Conservation (phyloP, 1,140 invertebrate species). For the Orchestia grillus region DNA sequence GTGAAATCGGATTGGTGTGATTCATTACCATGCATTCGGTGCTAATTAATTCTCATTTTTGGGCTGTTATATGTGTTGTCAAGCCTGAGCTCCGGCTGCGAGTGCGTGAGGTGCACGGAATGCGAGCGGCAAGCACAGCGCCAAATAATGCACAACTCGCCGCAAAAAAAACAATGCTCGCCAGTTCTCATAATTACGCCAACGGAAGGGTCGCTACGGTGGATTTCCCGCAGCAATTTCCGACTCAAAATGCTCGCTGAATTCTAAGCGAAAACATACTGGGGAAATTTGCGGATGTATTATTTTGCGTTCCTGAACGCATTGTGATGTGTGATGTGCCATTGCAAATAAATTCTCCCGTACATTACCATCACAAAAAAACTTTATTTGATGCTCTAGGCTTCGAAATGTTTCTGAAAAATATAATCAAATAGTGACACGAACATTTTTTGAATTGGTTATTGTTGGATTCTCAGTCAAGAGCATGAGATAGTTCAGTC, state of each 20-base stretch:
- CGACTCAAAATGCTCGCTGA: conserved; percentile 40
- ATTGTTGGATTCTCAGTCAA: not conserved
- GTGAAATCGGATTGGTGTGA: conserved; percentile 39
- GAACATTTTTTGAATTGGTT: not conserved
- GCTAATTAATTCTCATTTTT: conserved; percentile 43
- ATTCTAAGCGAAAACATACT: not conserved
- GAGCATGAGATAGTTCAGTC: not conserved
- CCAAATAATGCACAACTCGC: not conserved
- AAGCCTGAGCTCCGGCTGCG: not conserved
- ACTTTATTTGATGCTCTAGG: not conserved
- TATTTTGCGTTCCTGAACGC: conserved; percentile 24
- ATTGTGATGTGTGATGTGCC: not conserved
- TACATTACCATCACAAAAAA: not conserved
- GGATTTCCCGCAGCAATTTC: conserved; percentile 42
- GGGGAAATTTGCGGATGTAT: conserved; percentile 1
- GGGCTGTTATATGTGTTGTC: conserved; percentile 32
- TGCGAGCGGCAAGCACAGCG: not conserved
- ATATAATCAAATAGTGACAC: not conserved
- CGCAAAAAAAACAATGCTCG: conserved; percentile 38
- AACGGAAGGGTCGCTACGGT: conserved; percentile 48
- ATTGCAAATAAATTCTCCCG: not conserved
- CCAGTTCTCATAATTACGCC: conserved; percentile 43
- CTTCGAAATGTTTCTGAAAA: not conserved
- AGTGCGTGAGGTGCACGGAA: not conserved
- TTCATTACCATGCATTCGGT: conserved; percentile 41